Evolutionary conservation across 2,888 invertebrate species (phyloP).

Genomic region (Cheiracanthium punctorium): DNA sequence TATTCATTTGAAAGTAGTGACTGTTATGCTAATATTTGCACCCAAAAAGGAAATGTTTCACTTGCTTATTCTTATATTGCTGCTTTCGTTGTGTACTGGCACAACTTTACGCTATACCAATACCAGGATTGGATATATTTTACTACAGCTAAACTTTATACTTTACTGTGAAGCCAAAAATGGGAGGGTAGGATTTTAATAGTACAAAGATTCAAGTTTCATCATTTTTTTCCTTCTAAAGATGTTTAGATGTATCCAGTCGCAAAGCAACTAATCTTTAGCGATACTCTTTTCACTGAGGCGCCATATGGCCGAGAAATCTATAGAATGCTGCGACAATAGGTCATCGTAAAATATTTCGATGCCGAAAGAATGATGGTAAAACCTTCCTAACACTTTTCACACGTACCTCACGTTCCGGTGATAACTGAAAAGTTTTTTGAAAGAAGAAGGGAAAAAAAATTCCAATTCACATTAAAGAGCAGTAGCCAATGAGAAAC

Average conservation of each 20-base stretch:
- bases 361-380: conserved; percentile 16
- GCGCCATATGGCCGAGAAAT: background rate
- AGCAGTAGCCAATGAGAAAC: conserved; percentile 36
- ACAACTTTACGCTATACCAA: no score
- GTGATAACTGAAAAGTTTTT: conserved; percentile 1
- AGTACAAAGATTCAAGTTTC: no score
- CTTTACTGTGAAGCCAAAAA: no score
- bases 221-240: no score
- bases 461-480: background rate
- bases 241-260: no score
- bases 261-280: background rate
- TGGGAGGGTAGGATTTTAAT: background rate
- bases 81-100: no score
- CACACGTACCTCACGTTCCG: conserved; percentile 42
- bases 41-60: no score
- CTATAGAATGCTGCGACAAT: background rate
- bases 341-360: conserved; percentile 1
- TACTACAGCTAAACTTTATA: no score
- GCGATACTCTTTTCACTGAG: background rate
- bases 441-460: conserved; percentile 8
- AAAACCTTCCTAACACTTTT: conserved; percentile 47
- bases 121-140: no score
- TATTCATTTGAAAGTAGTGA: no score
- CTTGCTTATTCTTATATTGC: no score
- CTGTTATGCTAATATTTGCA: no score